phyloP scores from a whole-genome alignment of 2,113 vertebrate genomes.

The Athene cunicularia region DNA sequence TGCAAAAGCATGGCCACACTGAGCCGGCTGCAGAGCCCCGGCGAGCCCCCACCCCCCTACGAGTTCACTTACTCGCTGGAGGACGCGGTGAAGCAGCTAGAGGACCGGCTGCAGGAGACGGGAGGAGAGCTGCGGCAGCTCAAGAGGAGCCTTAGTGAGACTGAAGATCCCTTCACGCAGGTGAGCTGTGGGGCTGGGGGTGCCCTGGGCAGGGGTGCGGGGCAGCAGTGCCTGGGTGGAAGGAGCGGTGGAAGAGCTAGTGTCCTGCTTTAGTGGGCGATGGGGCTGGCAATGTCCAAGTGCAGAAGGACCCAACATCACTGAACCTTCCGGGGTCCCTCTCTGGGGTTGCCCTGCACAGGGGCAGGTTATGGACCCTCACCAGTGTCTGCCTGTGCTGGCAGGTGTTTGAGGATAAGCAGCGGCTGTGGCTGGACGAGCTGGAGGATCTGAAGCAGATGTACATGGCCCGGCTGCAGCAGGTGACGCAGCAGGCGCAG shows the following conservation, averaged over 20 bases:
- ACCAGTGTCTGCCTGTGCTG: not conserved
- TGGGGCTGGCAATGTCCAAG: not conserved
- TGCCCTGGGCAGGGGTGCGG: not conserved
- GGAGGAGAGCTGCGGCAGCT: constrained; percentile 90
- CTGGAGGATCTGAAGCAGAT: constrained; percentile 93
- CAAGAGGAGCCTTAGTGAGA: constrained; percentile 89
- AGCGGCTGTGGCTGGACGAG: constrained; percentile 92
- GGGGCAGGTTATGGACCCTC: not conserved
- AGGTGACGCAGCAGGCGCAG: constrained; percentile 93
- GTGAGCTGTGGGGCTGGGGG: constrained; percentile 52
- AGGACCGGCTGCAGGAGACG: constrained; percentile 88
- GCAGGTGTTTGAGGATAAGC: constrained; percentile 94
- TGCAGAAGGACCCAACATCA: accelerated
- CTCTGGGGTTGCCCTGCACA: not conserved
- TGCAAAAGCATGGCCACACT: constrained; percentile 87
- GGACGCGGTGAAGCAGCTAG: constrained; percentile 87
- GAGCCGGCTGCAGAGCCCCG: constrained; percentile 81
- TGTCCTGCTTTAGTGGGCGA: accelerated
- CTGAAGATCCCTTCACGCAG: constrained; percentile 90
- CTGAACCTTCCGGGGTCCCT: not conserved
- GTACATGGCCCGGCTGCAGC: constrained; percentile 89
- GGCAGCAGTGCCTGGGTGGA: not conserved
- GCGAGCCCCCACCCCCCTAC: constrained; percentile 87
- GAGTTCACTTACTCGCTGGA: constrained; percentile 90
- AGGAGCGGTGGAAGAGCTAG: not conserved